phyloP scores from a whole-genome alignment of 2,113 vertebrate genomes.

The Neoarius graeffei region DNA sequence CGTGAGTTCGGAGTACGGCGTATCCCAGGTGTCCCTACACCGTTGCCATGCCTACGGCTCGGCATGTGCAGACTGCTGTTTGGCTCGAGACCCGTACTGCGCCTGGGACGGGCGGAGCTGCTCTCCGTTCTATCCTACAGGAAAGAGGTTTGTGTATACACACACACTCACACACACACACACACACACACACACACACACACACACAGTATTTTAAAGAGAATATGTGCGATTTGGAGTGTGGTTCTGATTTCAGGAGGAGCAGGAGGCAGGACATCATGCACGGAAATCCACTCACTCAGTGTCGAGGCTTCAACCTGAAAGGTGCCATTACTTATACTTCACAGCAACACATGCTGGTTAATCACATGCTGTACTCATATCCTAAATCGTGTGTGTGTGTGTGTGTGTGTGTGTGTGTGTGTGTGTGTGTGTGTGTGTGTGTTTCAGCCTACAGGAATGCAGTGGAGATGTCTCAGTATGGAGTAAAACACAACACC shows the following conservation, averaged over 20 bases:
- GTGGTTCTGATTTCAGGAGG: constrained; percentile 73
- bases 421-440: constrained; percentile 52
- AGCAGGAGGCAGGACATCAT: constrained; percentile 95
- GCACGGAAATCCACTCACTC: constrained; percentile 94
- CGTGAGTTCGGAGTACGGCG: constrained; percentile 88
- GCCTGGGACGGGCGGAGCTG: constrained; percentile 97
- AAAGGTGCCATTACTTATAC: constrained; percentile 80
- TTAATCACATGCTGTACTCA: background rate
- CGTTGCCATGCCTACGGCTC: constrained; percentile 93
- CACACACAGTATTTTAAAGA: background rate
- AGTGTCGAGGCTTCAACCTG: constrained; percentile 95
- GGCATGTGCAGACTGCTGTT: constrained; percentile 95
- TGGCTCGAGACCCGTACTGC: constrained; percentile 94
- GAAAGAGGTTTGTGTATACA: constrained; percentile 81
- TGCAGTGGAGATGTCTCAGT: constrained; percentile 89
- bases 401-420: constrained; percentile 30
- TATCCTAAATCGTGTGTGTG: background rate
- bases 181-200: constrained; percentile 17
- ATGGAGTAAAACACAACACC: constrained; percentile 94
- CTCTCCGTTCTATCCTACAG: constrained; percentile 92
- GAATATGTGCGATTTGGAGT: constrained; percentile 5
- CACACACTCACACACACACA: constrained; percentile 8
- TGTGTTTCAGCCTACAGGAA: constrained; percentile 87
- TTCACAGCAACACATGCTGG: background rate
- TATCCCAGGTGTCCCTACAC: constrained; percentile 92